Percentiles rank a stretch among this genome's conserved stretches.
Evolutionary conservation across 2,888 invertebrate species (phyloP).

Genomic region (Orchestes rusci): DNA sequence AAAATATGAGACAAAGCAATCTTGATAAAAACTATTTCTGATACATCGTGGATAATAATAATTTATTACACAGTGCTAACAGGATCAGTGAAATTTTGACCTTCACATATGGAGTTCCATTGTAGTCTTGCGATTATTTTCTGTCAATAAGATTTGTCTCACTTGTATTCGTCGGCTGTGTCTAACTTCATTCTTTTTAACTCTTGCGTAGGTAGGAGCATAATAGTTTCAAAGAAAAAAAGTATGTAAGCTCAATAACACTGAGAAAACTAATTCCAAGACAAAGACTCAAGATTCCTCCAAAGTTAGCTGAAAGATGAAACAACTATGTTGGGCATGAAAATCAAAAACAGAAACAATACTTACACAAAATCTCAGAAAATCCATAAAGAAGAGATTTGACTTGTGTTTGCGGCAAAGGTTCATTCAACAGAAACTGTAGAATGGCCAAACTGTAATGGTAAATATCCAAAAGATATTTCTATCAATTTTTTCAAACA

Average conservation of each 20-base stretch:
- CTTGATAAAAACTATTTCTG: no score
- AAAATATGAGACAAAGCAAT: no score
- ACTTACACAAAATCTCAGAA: conserved; percentile 76
- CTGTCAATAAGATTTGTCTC: no score
- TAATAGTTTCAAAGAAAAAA: conserved; percentile 56
- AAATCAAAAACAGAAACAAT: no score
- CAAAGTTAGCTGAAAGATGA: conserved; percentile 68
- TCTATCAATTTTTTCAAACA: not conserved
- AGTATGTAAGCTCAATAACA: conserved; percentile 68
- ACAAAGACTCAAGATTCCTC: conserved; percentile 74
- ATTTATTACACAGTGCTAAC: no score
- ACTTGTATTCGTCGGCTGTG: no score
- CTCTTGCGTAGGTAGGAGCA: no score
- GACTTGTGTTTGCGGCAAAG: conserved; percentile 61
- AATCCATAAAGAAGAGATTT: conserved; percentile 76
- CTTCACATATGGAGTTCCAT: no score
- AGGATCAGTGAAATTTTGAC: no score
- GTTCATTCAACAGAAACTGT: conserved; percentile 66
- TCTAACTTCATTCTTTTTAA: no score
- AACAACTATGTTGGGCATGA: not conserved
- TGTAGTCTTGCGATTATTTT: no score
- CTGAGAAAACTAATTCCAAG: conserved; percentile 81
- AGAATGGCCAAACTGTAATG: conserved; percentile 51
- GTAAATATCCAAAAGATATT: not conserved
- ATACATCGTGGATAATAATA: no score